phyloP scores from a whole-genome alignment of 2,113 vertebrate genomes.

The Bubalus kerabau region DNA sequence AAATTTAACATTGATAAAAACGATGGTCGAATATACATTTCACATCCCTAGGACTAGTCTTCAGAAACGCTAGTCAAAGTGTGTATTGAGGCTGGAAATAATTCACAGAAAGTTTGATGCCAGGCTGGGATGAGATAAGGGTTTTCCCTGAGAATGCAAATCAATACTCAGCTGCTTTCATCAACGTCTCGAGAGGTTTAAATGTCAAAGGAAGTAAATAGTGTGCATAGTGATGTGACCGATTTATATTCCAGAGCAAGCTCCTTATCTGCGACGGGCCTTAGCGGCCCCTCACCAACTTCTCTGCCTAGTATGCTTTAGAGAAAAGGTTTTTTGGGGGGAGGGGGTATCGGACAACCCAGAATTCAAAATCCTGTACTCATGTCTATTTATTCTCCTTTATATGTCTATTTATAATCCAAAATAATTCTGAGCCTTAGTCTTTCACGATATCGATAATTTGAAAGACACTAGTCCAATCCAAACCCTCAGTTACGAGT shows the following conservation, averaged over 20 bases:
- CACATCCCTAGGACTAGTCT: neutral
- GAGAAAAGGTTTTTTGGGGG: neutral
- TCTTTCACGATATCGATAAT: neutral
- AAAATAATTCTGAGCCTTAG: neutral
- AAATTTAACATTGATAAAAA: neutral
- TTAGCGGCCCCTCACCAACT: neutral
- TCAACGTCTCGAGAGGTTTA: neutral
- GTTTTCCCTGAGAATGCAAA: neutral
- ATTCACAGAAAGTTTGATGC: neutral
- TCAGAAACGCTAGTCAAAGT: neutral
- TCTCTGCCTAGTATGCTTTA: neutral
- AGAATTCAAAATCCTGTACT: neutral
- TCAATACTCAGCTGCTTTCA: neutral
- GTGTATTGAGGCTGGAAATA: neutral
- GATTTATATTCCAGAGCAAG: neutral
- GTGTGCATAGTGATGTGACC: neutral
- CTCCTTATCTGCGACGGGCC: neutral
- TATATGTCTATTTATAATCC: neutral
- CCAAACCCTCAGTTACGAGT: neutral
- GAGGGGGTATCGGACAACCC: neutral
- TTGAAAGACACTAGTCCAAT: neutral
- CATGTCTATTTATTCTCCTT: neutral
- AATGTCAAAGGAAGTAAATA: neutral
- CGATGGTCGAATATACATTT: neutral
- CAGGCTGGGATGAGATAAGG: neutral